Conservation (phyloP, 2,888 invertebrate species). For the Torymus texanus region DNA sequence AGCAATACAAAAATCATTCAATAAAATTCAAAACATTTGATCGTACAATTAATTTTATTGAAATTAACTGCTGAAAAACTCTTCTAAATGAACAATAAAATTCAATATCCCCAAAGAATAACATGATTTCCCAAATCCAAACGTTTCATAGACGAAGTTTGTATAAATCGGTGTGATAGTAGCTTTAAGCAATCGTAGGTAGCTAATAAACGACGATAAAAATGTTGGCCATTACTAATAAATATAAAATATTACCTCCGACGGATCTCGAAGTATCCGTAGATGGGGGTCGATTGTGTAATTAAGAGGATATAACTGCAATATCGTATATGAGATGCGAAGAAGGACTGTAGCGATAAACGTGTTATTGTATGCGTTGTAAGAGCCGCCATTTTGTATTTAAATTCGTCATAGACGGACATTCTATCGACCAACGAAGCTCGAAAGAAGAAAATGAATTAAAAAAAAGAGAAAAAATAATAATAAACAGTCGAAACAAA, state of each 20-base stretch:
- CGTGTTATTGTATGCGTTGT: not conserved
- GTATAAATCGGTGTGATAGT: conserved; percentile 75
- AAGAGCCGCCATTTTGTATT: conserved; percentile 29
- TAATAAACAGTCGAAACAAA: no score
- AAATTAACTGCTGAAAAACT: no score
- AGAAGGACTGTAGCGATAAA: not conserved
- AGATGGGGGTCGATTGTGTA: not conserved
- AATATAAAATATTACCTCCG: conserved; percentile 1
- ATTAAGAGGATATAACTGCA: conserved; percentile 32
- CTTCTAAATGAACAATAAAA: no score
- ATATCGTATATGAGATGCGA: conserved; percentile 22
- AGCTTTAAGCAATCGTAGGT: conserved; percentile 71
- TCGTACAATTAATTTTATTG: no score
- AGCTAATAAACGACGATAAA: conserved; percentile 55
- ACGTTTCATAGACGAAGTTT: conserved; percentile 63
- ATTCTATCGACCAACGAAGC: not conserved
- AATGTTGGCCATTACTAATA: conserved; percentile 63
- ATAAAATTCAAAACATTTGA: no score
- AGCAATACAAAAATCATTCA: no score
- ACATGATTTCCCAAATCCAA: conserved; percentile 2
- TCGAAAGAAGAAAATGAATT: no score
- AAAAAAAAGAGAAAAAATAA: no score
- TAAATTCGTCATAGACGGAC: not conserved
- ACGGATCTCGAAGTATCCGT: conserved; percentile 4
- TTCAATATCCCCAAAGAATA: not conserved